A percentile compares a stretch with the other conserved stretches of the same genome.
Evolutionary conservation across 2,113 vertebrate genomes (phyloP).

Genomic region (Chlorodrepanis virens): DNA sequence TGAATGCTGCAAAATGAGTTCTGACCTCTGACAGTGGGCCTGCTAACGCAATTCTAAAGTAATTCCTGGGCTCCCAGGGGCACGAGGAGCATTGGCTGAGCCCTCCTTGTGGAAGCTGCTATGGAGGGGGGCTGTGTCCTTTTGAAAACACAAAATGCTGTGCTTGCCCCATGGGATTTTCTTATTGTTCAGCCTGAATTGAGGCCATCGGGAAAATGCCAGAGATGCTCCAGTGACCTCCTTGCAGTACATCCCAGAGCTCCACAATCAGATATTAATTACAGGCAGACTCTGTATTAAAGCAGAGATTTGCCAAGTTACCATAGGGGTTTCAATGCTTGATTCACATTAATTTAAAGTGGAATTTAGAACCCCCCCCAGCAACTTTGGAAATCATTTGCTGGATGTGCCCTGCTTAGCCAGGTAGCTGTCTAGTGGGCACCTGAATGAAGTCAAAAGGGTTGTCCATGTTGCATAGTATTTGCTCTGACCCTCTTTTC

Average conservation of each 20-base stretch:
- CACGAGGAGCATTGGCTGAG: not conserved
- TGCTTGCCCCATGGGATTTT: not conserved
- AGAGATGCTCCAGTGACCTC: not conserved
- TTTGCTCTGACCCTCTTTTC: not conserved
- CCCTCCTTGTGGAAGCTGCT: not conserved
- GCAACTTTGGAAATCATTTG: slow-evolving; percentile 10
- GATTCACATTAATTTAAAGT: slow-evolving; percentile 43
- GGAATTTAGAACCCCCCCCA: not conserved
- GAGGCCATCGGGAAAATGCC: not conserved
- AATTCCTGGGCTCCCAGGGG: not conserved
- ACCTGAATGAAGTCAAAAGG: not conserved
- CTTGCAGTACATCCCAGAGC: not conserved
- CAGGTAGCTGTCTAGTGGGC: not conserved
- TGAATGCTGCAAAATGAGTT: slow-evolving; percentile 4
- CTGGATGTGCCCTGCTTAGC: not conserved
- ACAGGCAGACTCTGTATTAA: slow-evolving; percentile 30
- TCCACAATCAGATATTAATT: slow-evolving; percentile 37
- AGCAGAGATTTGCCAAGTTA: slow-evolving; percentile 37
- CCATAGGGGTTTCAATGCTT: not conserved
- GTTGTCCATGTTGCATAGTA: not conserved
- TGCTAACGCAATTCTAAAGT: not conserved
- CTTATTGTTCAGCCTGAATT: not conserved
- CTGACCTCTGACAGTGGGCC: not conserved
- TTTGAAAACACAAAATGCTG: not conserved
- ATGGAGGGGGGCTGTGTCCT: not conserved